Conservation (phyloP, 2,888 invertebrate species). For the Petrolisthes manimaculis region DNA sequence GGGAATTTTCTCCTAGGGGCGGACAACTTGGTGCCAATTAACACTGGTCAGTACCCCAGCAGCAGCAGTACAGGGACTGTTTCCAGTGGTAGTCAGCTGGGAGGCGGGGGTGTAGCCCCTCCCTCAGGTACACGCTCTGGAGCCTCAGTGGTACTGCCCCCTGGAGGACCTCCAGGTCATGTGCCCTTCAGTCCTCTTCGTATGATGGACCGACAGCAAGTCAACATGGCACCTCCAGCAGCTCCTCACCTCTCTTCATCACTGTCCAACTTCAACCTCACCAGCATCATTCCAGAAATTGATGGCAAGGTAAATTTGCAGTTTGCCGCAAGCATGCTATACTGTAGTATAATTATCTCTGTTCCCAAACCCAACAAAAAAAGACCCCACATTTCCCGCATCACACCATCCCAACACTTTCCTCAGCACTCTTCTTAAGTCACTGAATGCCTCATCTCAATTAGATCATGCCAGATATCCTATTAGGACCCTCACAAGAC, state of each 20-base stretch:
- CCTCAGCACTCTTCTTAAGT: too few relatives aligned
- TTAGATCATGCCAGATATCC: too few relatives aligned
- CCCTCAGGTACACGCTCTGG: conserved; percentile 38
- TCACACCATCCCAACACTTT: too few relatives aligned
- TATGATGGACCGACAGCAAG: conserved; percentile 63
- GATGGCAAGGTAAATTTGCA: conserved; percentile 59
- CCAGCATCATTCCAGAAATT: conserved; percentile 66
- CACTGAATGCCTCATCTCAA: too few relatives aligned
- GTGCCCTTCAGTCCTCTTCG: conserved; percentile 64
- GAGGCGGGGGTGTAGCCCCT: conserved; percentile 38
- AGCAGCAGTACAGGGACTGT: conserved; percentile 16
- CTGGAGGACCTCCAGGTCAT: conserved; percentile 50
- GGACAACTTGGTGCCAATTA: conserved; percentile 59
- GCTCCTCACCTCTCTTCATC: conserved; percentile 62
- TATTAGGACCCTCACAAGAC: too few relatives aligned
- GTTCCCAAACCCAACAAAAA: too few relatives aligned
- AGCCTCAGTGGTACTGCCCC: conserved; percentile 53
- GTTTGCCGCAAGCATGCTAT: not conserved
- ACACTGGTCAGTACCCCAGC: conserved; percentile 58
- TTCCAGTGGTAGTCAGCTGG: conserved; percentile 40
- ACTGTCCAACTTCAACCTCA: conserved; percentile 66
- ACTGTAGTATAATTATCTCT: too few relatives aligned
- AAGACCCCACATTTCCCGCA: too few relatives aligned
- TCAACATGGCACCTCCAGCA: conserved; percentile 58
- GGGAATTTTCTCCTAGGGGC: conserved; percentile 60